phyloP scores from a whole-genome alignment of 2,113 vertebrate genomes.

The Ursus arctos region DNA sequence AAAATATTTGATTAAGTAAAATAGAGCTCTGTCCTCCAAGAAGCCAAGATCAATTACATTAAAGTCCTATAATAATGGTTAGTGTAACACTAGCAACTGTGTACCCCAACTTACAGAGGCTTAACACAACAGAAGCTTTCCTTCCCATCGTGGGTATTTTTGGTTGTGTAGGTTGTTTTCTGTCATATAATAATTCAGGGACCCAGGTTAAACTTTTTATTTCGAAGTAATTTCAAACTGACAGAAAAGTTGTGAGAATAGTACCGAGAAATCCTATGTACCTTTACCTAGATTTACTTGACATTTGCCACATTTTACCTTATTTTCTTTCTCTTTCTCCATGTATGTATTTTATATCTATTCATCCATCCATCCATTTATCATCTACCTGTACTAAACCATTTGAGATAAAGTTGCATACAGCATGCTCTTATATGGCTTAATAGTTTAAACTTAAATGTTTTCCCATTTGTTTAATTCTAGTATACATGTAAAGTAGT shows the following conservation, averaged over 20 bases:
- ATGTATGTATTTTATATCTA: not conserved
- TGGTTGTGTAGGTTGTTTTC: not conserved
- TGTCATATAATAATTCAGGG: constrained; percentile 21
- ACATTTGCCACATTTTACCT: not conserved
- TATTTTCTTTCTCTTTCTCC: not conserved
- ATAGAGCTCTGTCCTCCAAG: not conserved
- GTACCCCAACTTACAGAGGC: not conserved
- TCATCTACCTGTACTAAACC: not conserved
- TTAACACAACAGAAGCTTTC: not conserved
- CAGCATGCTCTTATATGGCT: not conserved
- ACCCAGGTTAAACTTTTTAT: constrained; percentile 28
- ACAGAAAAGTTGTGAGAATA: constrained; percentile 22
- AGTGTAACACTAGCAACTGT: not conserved
- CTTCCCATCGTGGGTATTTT: not conserved
- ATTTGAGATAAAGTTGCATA: constrained; percentile 23
- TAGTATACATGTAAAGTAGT: not conserved
- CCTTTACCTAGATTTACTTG: constrained; percentile 51
- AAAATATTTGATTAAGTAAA: constrained; percentile 44
- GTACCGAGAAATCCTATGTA: not conserved
- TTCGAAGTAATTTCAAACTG: constrained; percentile 40
- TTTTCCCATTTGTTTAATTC: constrained; percentile 38
- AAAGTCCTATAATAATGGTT: not conserved
- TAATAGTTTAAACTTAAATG: constrained; percentile 31
- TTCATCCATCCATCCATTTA: not conserved
- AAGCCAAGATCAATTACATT: constrained; percentile 43